Evolutionary conservation across 2,888 invertebrate genomes (phyloP).

Genomic region (Agriopis marginaria): DNA sequence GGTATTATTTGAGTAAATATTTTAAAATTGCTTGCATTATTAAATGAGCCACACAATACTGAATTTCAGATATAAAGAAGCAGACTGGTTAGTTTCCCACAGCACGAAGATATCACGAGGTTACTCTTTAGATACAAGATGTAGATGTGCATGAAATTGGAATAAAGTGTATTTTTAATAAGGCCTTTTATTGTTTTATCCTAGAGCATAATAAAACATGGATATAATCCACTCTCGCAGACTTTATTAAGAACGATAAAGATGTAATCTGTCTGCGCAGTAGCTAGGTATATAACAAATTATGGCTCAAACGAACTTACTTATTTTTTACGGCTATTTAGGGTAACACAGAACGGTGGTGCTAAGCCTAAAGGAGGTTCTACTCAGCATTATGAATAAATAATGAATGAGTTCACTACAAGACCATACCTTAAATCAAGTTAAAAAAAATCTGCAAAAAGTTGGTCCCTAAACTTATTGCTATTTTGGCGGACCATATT

Average conservation of each 20-base stretch:
- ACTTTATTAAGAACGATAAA: background rate
- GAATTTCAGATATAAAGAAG: conserved; percentile 11
- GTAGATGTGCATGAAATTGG: conserved; percentile 84
- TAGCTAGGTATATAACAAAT: no score
- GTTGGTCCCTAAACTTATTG: no score
- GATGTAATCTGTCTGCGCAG: no score
- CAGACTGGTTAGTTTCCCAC: conserved; percentile 66
- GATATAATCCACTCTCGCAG: background rate
- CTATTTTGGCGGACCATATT: no score
- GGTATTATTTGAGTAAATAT: background rate
- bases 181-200: conserved; percentile 56
- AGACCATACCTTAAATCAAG: no score
- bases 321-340: no score
- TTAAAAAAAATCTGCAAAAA: no score
- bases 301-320: no score
- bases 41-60: background rate
- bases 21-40: conserved; percentile 27
- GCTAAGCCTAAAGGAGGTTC: no score
- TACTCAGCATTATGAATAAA: no score
- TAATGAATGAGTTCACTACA: no score
- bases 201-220: background rate
- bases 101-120: conserved; percentile 76
- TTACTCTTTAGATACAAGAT: conserved; percentile 74
- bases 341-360: no score
- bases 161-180: conserved; percentile 81